These are phyloP conservation scores for Hemaris fuciformis DNA, from an alignment of 2,888 invertebrate genomes.

Conservation along the genomic window DNA sequence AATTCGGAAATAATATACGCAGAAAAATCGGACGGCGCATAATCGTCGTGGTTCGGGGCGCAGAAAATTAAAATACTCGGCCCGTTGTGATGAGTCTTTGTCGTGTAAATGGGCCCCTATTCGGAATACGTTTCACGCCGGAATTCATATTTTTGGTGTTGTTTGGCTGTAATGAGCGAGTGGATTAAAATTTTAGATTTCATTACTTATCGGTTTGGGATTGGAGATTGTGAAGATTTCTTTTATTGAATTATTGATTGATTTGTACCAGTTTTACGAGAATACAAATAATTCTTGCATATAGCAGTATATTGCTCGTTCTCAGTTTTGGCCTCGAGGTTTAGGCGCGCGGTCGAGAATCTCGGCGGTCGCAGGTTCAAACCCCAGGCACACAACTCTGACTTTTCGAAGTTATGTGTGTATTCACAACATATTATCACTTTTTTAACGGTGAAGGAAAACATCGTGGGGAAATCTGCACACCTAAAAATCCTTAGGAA, in stretches of 20 bases:
- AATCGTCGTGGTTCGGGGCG: constrained; percentile 25
- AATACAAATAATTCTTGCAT: no score
- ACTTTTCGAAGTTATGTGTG: no score
- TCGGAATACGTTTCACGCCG: constrained; percentile 41
- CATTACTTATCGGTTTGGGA: background rate
- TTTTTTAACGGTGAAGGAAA: no score
- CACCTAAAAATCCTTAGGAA: no score
- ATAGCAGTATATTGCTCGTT: no score
- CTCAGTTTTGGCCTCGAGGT: no score
- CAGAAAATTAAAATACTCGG: constrained; percentile 48
- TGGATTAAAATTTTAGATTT: background rate
- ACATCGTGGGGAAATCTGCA: no score
- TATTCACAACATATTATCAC: no score
- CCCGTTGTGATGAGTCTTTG: constrained; percentile 46
- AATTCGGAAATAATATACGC: constrained; percentile 2
- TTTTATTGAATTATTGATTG: background rate
- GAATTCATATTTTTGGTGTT: constrained; percentile 14
- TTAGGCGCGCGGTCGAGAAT: no score
- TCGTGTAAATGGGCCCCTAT: constrained; percentile 20
- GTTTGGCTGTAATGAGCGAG: background rate
- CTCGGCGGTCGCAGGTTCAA: no score
- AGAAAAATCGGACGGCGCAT: constrained; percentile 29
- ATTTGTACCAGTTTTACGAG: no score
- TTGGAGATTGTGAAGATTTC: background rate
- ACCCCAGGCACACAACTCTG: no score